Evolutionary conservation across 2,113 vertebrate genomes (phyloP).

Genomic region (Ardeotis arabs): DNA sequence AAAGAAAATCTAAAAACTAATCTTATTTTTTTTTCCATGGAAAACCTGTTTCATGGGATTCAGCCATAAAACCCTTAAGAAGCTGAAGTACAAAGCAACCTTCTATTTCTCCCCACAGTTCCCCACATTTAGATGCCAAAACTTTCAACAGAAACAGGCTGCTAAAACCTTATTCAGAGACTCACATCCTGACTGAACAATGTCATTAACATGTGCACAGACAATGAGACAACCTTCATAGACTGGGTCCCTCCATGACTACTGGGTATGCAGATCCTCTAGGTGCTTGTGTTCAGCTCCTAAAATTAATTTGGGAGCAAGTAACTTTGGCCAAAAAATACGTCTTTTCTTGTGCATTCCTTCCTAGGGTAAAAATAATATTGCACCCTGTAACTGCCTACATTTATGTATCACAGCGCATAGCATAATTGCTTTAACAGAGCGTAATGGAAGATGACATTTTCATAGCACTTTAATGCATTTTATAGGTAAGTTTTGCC

Average conservation of each 20-base stretch:
- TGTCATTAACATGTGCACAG: background rate
- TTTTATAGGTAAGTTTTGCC: background rate
- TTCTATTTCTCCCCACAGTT: background rate
- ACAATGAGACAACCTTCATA: background rate
- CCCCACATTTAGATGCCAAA: background rate
- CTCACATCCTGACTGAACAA: background rate
- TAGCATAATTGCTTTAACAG: background rate
- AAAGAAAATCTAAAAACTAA: conserved; percentile 55
- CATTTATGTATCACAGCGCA: background rate
- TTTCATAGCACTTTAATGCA: background rate
- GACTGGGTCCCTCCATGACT: background rate
- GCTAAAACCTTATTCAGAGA: conserved; percentile 11
- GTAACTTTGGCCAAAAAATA: background rate
- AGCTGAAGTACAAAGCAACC: conserved; percentile 38
- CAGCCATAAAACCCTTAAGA: conserved; percentile 41
- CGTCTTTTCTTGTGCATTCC: background rate
- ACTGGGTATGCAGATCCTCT: background rate
- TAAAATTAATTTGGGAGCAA: background rate
- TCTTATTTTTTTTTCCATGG: conserved; percentile 41
- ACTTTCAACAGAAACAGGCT: conserved; percentile 7
- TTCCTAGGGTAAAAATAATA: background rate
- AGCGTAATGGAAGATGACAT: background rate
- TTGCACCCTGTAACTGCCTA: background rate
- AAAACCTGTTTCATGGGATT: conserved; percentile 62
- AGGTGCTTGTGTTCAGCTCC: background rate